phyloP scores from a whole-genome alignment of 1,140 invertebrate genomes.

The Lithobius niger region DNA sequence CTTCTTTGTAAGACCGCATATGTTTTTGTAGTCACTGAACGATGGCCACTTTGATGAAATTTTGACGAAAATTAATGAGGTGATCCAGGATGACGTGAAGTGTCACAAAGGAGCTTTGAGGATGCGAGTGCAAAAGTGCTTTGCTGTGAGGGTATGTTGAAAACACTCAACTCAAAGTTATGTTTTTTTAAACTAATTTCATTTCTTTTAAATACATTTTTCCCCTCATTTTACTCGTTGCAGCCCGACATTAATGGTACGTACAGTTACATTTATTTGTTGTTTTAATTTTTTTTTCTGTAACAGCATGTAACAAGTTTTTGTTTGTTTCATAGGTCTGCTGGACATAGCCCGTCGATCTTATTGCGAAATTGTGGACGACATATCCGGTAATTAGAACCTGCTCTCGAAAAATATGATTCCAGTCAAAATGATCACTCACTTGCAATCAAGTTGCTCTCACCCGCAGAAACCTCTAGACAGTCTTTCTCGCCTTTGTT shows the following conservation, averaged over 20 bases:
- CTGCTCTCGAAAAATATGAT: too few relatives aligned
- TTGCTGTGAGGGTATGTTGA: constrained; percentile 53
- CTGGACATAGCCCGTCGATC: constrained; percentile 61
- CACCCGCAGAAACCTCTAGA: too few relatives aligned
- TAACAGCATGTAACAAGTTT: background rate
- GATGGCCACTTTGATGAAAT: constrained; percentile 43
- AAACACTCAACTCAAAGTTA: constrained; percentile 3
- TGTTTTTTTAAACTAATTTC: background rate
- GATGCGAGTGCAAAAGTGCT: constrained; percentile 61
- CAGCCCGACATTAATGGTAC: constrained; percentile 31
- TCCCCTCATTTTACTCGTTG: constrained; percentile 13
- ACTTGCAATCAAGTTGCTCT: too few relatives aligned
- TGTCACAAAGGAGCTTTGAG: constrained; percentile 49
- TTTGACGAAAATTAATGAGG: constrained; percentile 43
- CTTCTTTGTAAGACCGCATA: too few relatives aligned
- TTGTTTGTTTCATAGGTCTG: constrained; percentile 48
- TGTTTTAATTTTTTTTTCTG: background rate
- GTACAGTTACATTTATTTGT: too few relatives aligned
- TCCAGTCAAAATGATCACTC: too few relatives aligned
- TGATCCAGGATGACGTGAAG: constrained; percentile 58
- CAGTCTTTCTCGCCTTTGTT: too few relatives aligned
- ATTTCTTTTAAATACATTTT: constrained; percentile 4
- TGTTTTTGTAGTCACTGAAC: constrained; percentile 25
- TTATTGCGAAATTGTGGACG: constrained; percentile 60
- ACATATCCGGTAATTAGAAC: constrained; percentile 46